Conservation (phyloP, 2,888 invertebrate species). For the Allolobophora icterica region DNA sequence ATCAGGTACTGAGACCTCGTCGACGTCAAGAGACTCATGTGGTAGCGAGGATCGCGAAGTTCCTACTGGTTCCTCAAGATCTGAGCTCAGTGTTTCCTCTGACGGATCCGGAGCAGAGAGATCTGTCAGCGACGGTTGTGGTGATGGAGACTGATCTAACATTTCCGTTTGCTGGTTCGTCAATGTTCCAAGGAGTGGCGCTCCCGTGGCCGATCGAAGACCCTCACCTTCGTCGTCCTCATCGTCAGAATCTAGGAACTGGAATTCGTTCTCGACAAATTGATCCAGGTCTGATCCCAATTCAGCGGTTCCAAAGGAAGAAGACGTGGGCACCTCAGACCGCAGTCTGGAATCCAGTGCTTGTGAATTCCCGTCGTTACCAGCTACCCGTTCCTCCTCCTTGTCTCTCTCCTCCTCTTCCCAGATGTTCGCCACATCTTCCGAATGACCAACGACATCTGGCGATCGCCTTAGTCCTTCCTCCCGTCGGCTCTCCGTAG, state of each 20-base stretch:
- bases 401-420: too few species aligned
- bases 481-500: too few species aligned
- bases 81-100: neutral
- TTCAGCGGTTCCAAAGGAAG: too few species aligned
- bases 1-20: neutral
- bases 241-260: constrained; percentile 12
- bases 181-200: neutral
- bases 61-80: neutral
- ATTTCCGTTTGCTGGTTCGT: neutral
- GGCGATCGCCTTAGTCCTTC: too few species aligned
- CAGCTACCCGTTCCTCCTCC: too few species aligned
- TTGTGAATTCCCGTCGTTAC: too few species aligned
- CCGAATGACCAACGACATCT: too few species aligned
- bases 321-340: too few species aligned
- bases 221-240: neutral
- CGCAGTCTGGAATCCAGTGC: too few species aligned
- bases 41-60: neutral
- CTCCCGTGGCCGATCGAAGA: neutral
- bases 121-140: too few species aligned
- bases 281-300: neutral
- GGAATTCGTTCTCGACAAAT: neutral
- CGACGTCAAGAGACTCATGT: neutral
- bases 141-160: too few species aligned
- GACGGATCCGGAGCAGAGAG: neutral
- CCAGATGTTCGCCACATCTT: too few species aligned